Base-by-base conservation (phyloP, 2,888 invertebrate genomes). In the Gasteruption jaculator region DNA sequence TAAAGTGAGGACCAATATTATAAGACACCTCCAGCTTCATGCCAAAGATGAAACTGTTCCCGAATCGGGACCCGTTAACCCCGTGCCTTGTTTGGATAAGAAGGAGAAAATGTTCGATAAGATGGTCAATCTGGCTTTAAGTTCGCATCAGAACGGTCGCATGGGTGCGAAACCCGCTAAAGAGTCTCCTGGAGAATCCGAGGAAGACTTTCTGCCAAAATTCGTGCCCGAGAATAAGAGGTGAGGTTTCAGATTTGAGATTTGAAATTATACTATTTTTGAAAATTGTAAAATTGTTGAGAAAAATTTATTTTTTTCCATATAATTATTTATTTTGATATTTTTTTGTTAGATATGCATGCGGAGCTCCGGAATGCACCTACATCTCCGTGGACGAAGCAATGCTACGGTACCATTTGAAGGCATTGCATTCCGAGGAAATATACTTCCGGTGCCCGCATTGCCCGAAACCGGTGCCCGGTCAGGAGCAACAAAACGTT, bases 91-190 rank as follows among this genome's bases (percentile, higher is more conserved):
- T 61, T 72, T 88, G 24, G 84, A 85, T 52, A 81, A 82, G 26
- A 83, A 83, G 50, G 87, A 88, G 60, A 80, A 79, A 52, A 86
- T 88, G 77, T 90, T 89, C 60, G 89, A 90, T 64, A 86, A 83
- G 64, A 90, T 90, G 90, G 77, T 83, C 0, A 90, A 90, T 64
- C 74, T 88, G 12, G 88, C 90, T 0, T 82, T 83, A n/a, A 86
- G 83, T 52, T 86, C 81, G 1, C 69, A 70, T 41, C 64, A 69
- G 22, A 63, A 61, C 11, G 61, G 71, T 3, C 61, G 74, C 26
- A 75, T 74, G 73, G 69, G 72, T 6, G 65, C 65, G 3, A 55
- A 55, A 11, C 5, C 41, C 8, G 22, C 14, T 5, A 52, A 54
- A 35, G 46, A 55, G 6, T n/a, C n/a, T n/a, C n/a, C n/a, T n/a